Evolutionary conservation across 1,140 invertebrate genomes (phyloP), one percentile per base, ranked within the genome.

Genomic region (Littorina saxatilis): DNA sequence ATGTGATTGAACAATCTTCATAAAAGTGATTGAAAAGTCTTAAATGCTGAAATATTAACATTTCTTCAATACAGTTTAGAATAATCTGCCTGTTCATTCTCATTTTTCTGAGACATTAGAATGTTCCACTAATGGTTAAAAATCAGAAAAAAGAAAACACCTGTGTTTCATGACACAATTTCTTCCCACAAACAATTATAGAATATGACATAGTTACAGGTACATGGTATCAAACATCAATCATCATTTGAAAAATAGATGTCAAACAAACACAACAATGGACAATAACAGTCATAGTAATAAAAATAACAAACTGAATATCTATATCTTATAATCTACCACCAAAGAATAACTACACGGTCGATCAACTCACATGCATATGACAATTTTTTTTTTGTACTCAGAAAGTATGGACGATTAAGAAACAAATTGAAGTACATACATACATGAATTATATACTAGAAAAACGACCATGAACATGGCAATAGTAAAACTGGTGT

Each of bases 401-500:
- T 23, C 4, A 23, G 20, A 23, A 61, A 61, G 23, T 61, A n/a
- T 61, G 20, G 27, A 61, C 20, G 27, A 61, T n/a, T 7, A 61
- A 61, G 5, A 61, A 61, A 61, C 58, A 61, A 61, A 61, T 9
- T 7, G 5, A 63, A 13, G 9, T 29, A 73, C 39, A 73, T 73
- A 73, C 70, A 73, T 73, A 72, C 68, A 43, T 20, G 70, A 17
- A 73, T n/a, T 37, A 72, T 50, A 61, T 7, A 73, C 39, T 39
- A 39, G 66, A 27, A 27, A 73, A 73, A 61, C 58, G 5, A n/a
- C 40, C 32, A 47, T 50, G 5, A 73, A 50, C 39, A 73, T 73
- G 70, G 70, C 70, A 73, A 73, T 73, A 39, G 70, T 68, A 73
- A 52, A 50, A 73, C 23, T 73, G 70, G 70, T 73, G 70, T 73